These are phyloP conservation scores for Spilosoma lubricipeda DNA, from an alignment of 2,888 invertebrate species.

Conservation along the genomic window DNA sequence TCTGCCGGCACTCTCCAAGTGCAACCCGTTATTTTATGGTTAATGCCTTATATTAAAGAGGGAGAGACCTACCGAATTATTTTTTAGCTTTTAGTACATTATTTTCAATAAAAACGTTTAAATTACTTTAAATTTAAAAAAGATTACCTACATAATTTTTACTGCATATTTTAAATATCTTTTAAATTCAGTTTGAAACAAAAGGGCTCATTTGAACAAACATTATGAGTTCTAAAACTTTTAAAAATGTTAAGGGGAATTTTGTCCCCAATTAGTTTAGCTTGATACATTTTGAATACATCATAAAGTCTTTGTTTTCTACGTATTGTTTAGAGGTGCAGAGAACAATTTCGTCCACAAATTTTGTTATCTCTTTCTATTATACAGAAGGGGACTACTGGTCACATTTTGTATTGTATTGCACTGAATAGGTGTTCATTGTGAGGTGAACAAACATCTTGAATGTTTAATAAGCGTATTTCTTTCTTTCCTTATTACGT, in stretches of 20 bases:
- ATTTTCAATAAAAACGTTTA: too few species aligned
- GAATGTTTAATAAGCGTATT: conserved; percentile 12
- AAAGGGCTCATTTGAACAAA: too few species aligned
- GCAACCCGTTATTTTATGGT: too few species aligned
- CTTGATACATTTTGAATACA: conserved; percentile 32
- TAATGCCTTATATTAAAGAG: too few species aligned
- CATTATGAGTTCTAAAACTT: neutral
- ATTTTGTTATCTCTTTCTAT: conserved; percentile 31
- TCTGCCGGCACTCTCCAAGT: too few species aligned
- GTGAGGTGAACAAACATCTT: conserved; percentile 31
- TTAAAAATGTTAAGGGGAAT: conserved; percentile 21
- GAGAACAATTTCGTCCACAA: conserved; percentile 24
- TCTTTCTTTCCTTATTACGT: conserved; percentile 18
- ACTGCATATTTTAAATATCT: too few species aligned
- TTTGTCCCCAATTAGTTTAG: conserved; percentile 35
- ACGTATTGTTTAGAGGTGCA: conserved; percentile 11
- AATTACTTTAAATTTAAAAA: too few species aligned
- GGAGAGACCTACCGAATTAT: too few species aligned
- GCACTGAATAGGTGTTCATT: conserved; percentile 33
- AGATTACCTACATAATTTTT: too few species aligned
- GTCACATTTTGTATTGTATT: conserved; percentile 26
- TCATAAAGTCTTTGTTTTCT: conserved; percentile 26
- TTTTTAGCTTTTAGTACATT: too few species aligned
- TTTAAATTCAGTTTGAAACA: too few species aligned
- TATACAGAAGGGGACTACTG: conserved; percentile 16